Evolutionary conservation across 1,140 invertebrate genomes (phyloP).

Genomic region (Calephelis virginiensis): DNA sequence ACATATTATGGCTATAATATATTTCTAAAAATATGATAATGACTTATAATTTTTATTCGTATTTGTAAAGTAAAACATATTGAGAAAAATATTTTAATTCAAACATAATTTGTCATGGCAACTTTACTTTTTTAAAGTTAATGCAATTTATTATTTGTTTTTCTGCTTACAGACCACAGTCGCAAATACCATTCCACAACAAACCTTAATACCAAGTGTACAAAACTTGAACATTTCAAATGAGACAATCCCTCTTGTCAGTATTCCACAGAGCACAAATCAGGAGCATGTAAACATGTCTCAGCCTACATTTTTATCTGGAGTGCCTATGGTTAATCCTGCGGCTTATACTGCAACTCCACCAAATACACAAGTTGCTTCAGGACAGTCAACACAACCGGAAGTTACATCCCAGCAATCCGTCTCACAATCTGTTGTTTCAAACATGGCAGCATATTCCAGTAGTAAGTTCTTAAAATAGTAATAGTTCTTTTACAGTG

Average conservation of each 20-base stretch:
- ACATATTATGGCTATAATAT: too few relatives aligned
- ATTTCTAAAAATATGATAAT: too few relatives aligned
- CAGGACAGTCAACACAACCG: conserved; percentile 31
- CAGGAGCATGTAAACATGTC: conserved; percentile 38
- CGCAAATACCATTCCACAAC: conserved; percentile 36
- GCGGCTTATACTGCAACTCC: conserved; percentile 33
- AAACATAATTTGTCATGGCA: too few relatives aligned
- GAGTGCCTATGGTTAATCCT: conserved; percentile 74
- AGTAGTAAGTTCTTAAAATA: conserved; percentile 60
- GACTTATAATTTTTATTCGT: too few relatives aligned
- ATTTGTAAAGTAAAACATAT: too few relatives aligned
- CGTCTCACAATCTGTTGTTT: conserved; percentile 53
- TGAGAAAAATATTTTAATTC: too few relatives aligned
- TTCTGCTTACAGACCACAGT: conserved; percentile 40
- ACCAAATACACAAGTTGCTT: conserved; percentile 4
- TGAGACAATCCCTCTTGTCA: conserved; percentile 44
- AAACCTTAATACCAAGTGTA: conserved; percentile 41
- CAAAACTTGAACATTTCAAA: conserved; percentile 53
- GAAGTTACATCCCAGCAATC: conserved; percentile 36
- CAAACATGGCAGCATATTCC: conserved; percentile 70
- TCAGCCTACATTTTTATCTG: conserved; percentile 69
- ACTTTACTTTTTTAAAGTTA: background rate
- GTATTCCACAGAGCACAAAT: conserved; percentile 35
- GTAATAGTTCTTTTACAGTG: background rate
- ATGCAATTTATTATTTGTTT: conserved; percentile 7